Evolutionary conservation across 1,140 invertebrate genomes (phyloP).

Genomic region (Trichonephila inaurata): DNA sequence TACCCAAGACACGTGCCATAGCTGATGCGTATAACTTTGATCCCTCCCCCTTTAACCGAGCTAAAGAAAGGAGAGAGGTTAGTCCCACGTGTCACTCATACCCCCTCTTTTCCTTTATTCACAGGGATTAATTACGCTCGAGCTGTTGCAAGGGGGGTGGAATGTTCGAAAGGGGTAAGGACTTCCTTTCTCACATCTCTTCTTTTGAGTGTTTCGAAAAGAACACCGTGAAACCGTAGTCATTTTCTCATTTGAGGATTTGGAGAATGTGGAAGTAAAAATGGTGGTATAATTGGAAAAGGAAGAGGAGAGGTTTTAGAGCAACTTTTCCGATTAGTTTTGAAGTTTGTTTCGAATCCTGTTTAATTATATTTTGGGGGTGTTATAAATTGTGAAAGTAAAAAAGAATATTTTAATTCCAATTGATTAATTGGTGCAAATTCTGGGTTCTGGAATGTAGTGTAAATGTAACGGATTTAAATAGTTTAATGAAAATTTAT

Average conservation of each 20-base stretch:
- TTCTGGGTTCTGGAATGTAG: too few species aligned
- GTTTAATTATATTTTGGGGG: neutral
- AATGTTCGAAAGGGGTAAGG: slow-evolving; percentile 15
- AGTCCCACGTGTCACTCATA: slow-evolving; percentile 50
- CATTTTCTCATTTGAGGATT: slow-evolving; percentile 17
- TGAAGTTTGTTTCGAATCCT: neutral
- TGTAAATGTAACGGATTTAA: too few species aligned
- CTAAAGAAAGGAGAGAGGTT: neutral
- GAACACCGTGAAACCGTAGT: neutral
- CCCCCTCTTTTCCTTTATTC: slow-evolving; percentile 9
- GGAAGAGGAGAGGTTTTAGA: neutral
- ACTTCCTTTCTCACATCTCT: slow-evolving; percentile 5
- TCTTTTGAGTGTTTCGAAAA: neutral
- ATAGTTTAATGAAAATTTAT: too few species aligned
- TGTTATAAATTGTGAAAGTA: neutral
- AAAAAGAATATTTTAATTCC: too few species aligned
- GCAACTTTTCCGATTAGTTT: neutral
- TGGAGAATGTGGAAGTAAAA: slow-evolving; percentile 11
- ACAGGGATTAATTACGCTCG: slow-evolving; percentile 65
- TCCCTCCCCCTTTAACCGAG: neutral
- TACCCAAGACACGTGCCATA: slow-evolving; percentile 55
- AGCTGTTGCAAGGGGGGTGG: slow-evolving; percentile 48
- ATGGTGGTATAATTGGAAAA: neutral
- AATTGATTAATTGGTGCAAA: too few species aligned
- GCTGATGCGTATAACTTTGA: neutral